These are phyloP conservation scores for Lordiphosa mommai DNA, from an alignment of 1,140 invertebrate species.

Conservation along the genomic window DNA sequence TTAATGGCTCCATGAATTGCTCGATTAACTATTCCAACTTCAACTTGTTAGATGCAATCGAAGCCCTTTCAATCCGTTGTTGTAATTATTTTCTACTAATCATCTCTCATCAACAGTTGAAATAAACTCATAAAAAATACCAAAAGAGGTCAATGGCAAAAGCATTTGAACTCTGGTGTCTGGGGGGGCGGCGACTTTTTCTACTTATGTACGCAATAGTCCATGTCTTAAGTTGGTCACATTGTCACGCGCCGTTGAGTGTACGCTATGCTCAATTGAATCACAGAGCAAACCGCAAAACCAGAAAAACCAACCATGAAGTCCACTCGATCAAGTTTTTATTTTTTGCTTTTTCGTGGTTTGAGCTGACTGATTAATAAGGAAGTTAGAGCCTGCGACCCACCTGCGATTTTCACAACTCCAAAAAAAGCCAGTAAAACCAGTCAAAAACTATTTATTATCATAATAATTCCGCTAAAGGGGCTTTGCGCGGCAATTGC, in stretches of 20 bases:
- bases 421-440: conserved; percentile 49
- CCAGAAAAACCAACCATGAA: conserved; percentile 22
- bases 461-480: conserved; percentile 70
- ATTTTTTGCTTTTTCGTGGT: conserved; percentile 11
- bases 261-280: conserved; percentile 43
- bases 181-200: too few species aligned
- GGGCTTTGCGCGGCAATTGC: conserved; percentile 32
- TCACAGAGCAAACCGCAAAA: conserved; percentile 16
- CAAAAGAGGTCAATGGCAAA: conserved; percentile 71
- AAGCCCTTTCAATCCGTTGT: conserved; percentile 45
- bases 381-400: conserved; percentile 52
- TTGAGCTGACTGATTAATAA: conserved; percentile 54
- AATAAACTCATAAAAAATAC: conserved; percentile 11
- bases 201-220: conserved; percentile 17
- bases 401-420: conserved; percentile 48
- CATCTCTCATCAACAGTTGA: conserved; percentile 8
- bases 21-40: conserved; percentile 23
- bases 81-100: conserved; percentile 52
- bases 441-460: conserved; percentile 70
- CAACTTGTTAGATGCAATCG: conserved; percentile 41
- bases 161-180: conserved; percentile 65
- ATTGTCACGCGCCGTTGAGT: conserved; percentile 60
- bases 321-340: conserved; percentile 47
- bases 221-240: conserved; percentile 35
- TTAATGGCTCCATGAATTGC: conserved; percentile 17